phyloP scores from a whole-genome alignment of 2,888 invertebrate genomes.

The Galeruca laticollis region DNA sequence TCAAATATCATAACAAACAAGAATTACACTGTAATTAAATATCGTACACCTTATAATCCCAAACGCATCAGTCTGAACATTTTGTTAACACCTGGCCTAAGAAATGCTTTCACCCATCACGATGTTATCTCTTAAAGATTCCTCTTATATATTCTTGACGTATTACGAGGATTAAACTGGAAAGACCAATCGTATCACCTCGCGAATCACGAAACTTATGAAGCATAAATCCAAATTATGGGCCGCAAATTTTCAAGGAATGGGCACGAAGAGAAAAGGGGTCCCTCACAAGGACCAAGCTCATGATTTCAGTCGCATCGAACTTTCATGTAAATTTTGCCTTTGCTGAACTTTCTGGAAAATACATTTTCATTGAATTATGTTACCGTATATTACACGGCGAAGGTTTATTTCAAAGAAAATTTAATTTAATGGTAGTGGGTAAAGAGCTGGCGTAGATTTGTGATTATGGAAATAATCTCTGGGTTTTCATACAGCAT shows the following conservation, averaged over 20 bases:
- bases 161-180: conserved; percentile 37
- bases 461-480: conserved; percentile 5
- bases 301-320: conserved; percentile 40
- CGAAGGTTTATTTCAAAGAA: conserved; percentile 17
- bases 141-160: conserved; percentile 11
- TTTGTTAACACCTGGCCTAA: no score
- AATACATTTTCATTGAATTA: conserved; percentile 41
- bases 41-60: no score
- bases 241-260: conserved; percentile 39
- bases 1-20: no score
- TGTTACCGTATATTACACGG: conserved; percentile 25
- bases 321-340: conserved; percentile 39
- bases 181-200: conserved; percentile 39
- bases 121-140: conserved; percentile 2
- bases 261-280: background rate
- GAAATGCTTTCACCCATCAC: background rate
- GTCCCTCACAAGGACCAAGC: conserved; percentile 12
- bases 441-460: conserved; percentile 3
- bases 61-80: background rate
- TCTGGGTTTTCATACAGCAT: background rate
- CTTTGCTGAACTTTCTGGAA: conserved; percentile 33
- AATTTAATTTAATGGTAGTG: conserved; percentile 14
- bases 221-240: conserved; percentile 46
- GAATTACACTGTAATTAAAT: no score
- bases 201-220: conserved; percentile 39